Base-by-base conservation (phyloP, 2,797 vertebrate species). In the Microchirus variegatus region DNA sequence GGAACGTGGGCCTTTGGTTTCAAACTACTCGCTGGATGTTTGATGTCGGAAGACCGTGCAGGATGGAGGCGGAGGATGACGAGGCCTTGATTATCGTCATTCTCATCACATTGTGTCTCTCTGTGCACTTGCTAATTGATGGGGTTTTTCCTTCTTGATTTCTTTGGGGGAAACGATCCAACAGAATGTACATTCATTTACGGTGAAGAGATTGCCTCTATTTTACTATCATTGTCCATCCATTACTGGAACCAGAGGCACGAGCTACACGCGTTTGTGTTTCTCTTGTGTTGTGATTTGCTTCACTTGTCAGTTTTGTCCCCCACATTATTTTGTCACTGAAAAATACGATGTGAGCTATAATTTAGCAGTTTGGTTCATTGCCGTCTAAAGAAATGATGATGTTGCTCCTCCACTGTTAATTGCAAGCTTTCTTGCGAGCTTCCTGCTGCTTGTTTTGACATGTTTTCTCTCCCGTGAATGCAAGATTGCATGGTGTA, bases 161-260 rank as follows among this genome's bases (percentile, higher is more conserved):
- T 90, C 82, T 89, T 82, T 77, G 50, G 79, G 81, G 86, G 71
- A 90, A 90, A 88, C 84, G 87, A 87, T 88, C 80, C 77, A 83
- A 74, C 83, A 89, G 84, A 79, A 79, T 89, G 87, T 87, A 90
- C 77, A 87, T 90, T 87, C 75, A 84, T 85, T 83, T 84, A 74
- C 63, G 65, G 79, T 83, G 82, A 86, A 83, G 79, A 85, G 84
- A 90, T 87, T 87, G 85, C 77, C 76, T 85, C 78, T 64, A 75
- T 31, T 70, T 80, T 74, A 72, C 58, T n/a, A 64, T 73, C 80
- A 81, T 79, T 87, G 87, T 84, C 82, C 77, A 62, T 81, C 81
- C 63, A 82, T 84, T 85, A 86, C 51, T 50, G 15, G 72, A 78
- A 64, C 55, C 16, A 65, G 42, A 59, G 64, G 68, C 64, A 63